phyloP scores from a whole-genome alignment of 2,888 invertebrate genomes.

The Cosmia trapezina region DNA sequence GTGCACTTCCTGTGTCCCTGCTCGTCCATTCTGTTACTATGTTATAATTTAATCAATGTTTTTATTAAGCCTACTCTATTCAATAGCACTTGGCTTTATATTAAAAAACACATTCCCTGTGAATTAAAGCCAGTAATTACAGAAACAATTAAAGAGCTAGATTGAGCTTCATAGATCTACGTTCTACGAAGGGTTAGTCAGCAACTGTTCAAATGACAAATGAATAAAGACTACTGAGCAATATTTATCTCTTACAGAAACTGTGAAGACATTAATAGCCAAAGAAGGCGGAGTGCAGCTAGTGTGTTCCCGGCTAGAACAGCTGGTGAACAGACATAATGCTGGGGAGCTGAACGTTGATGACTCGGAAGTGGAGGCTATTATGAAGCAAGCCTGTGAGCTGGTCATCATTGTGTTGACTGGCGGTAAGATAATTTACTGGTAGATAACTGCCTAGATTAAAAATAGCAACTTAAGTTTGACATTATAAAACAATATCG shows the following conservation, averaged over 20 bases:
- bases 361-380: slow-evolving; percentile 84
- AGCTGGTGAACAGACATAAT: slow-evolving; percentile 73
- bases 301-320: slow-evolving; percentile 93
- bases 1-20: background rate
- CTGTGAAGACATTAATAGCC: slow-evolving; percentile 94
- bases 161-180: too few relatives aligned
- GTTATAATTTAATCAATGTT: background rate
- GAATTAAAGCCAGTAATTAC: background rate
- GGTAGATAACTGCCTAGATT: background rate
- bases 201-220: background rate
- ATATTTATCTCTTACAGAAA: slow-evolving; percentile 88
- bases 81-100: background rate
- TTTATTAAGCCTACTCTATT: background rate
- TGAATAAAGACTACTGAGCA: background rate
- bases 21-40: background rate
- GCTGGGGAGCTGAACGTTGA: slow-evolving; percentile 85
- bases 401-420: slow-evolving; percentile 95
- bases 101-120: background rate
- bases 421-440: slow-evolving; percentile 91
- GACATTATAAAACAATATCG: too few relatives aligned
- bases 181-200: background rate
- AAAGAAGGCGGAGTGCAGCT: slow-evolving; percentile 94
- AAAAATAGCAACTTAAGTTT: background rate
- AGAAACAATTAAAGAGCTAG: too few relatives aligned
- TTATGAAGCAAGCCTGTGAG: slow-evolving; percentile 96